A percentile compares a stretch with the other conserved stretches of the same genome.
Evolutionary conservation across 64 coral and sea anemone species (phyloP).

Genomic region (Orbicella faveolata): DNA sequence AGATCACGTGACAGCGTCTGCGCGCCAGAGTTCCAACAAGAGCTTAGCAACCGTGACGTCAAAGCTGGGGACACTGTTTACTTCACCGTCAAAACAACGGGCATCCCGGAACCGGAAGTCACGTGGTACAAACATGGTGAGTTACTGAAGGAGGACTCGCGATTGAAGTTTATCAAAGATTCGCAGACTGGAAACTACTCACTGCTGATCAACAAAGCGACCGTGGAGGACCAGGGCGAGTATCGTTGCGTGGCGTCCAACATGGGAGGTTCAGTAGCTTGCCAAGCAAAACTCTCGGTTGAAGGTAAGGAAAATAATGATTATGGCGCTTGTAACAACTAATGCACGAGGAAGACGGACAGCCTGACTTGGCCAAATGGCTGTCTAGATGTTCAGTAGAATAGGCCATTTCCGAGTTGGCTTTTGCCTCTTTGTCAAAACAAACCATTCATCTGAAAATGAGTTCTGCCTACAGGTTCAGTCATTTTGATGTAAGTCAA

Average conservation of each 20-base stretch:
- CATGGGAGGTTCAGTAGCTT: slow-evolving; percentile 70
- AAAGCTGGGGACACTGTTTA: slow-evolving; percentile 67
- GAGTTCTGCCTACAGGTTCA: no score
- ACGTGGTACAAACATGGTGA: slow-evolving; percentile 88
- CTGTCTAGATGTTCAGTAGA: no score
- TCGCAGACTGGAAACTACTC: slow-evolving; percentile 65
- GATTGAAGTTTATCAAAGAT: slow-evolving; percentile 78
- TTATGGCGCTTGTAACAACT: no score
- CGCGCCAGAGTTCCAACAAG: slow-evolving; percentile 71
- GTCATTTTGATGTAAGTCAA: no score
- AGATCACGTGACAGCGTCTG: slow-evolving; percentile 73
- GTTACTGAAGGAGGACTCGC: slow-evolving; percentile 61
- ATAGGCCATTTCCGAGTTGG: no score
- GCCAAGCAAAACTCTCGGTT: slow-evolving; percentile 70
- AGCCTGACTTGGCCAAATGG: no score
- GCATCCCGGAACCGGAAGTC: slow-evolving; percentile 84
- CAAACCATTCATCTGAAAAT: no score
- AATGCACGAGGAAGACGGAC: no score
- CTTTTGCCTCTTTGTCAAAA: no score
- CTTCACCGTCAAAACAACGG: slow-evolving; percentile 71
- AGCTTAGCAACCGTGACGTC: slow-evolving; percentile 82
- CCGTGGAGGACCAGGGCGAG: slow-evolving; percentile 67
- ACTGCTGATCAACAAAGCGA: slow-evolving; percentile 69
- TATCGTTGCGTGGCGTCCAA: slow-evolving; percentile 80
- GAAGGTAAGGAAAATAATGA: slow-evolving; percentile 52